Evolutionary conservation across 2,113 vertebrate genomes (phyloP).

Genomic region (Caracal caracal): DNA sequence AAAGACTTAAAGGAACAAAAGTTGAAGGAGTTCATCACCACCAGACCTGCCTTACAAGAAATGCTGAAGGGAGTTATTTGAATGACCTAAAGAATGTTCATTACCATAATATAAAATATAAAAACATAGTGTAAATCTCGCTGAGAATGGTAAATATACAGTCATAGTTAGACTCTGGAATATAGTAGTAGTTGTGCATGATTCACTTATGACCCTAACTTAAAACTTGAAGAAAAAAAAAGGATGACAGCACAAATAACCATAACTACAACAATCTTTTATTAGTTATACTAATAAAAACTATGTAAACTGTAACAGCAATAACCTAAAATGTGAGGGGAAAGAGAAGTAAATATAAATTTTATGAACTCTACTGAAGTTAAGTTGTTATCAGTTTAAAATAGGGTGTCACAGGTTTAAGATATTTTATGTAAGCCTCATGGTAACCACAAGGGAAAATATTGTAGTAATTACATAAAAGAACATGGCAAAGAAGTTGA

Average conservation of each 20-base stretch:
- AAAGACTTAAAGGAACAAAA: not conserved
- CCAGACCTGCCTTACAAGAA: not conserved
- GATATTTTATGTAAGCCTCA: not conserved
- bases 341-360: not conserved
- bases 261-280: not conserved
- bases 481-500: not conserved
- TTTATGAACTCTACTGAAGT: not conserved
- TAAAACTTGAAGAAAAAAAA: not conserved
- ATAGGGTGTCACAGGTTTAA: not conserved
- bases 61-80: not conserved
- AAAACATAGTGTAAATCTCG: not conserved
- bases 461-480: not conserved
- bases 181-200: not conserved
- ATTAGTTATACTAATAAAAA: not conserved
- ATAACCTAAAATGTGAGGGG: not conserved
- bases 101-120: not conserved
- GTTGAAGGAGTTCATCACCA: not conserved
- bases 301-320: not conserved
- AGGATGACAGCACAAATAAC: not conserved
- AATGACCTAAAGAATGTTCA: not conserved
- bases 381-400: not conserved
- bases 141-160: not conserved
- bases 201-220: not conserved
- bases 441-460: not conserved
- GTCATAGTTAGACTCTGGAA: not conserved